Base-by-base conservation (phyloP, 30 jellyfish, hydroid and myxozoan species). In the Cassiopea xamachana region DNA sequence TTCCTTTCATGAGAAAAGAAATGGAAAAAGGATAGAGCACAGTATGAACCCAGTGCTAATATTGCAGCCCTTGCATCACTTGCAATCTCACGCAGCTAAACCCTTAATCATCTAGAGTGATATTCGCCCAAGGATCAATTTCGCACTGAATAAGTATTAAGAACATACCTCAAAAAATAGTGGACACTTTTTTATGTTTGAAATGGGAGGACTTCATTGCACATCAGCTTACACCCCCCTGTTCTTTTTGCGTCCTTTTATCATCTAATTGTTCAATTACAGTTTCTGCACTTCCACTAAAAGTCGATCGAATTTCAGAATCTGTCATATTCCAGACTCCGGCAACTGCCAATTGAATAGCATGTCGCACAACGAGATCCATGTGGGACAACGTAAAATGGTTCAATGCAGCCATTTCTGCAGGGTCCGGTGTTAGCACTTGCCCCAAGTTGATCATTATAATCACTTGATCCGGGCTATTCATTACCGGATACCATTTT, bases 351-450 rank as follows among this genome's bases (percentile, higher is more conserved):
- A 84, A 39, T n/a, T 47, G 77, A 12, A 84, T 84, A 2, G 92
- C 92, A 71, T 84, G 84, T 60, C 92, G 71, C 67, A 84, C 92
- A 7, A 84, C 51, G n/a, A 84, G 85, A 85, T 84, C 92, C 92
- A 84, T 84, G 17, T 84, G 92, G 50, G 70, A 84, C 64, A 84
- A 49, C 44, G 92, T 84, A 46, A 84, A 84, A 62, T 49, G 44
- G 17, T 84, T 84, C 75, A 84, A 72, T 12, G 76, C 62, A 6
- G 84, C 85, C 60, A 62, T 39, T 50, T 84, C 92, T 51, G 89
- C 89, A 60, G 92, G 92, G 39, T 84, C 92, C 48, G 92, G 92
- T 2, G 92, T 84, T 18, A 84, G 43, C 59, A 83, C 17, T 48
- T 84, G 92, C 15, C 92, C 92, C 17, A 84, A 75, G 60, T 67